Percentiles rank a stretch among this genome's conserved stretches.
These are phyloP conservation scores for Eubasilissa splendida DNA, from an alignment of 2,888 invertebrate species.

Conservation along the genomic window DNA sequence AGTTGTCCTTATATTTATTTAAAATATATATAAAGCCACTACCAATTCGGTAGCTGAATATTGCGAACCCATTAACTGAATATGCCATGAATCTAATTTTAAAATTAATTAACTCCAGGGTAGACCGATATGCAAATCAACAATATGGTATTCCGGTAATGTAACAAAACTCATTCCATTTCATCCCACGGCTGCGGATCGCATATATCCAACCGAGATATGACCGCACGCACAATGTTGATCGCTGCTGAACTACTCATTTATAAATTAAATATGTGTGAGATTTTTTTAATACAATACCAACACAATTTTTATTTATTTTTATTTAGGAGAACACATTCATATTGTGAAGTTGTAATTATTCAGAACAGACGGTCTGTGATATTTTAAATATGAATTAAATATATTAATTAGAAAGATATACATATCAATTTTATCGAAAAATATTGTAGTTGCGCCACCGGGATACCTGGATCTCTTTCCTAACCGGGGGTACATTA, in stretches of 20 bases:
- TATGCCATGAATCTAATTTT: conserved; percentile 48
- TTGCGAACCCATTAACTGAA: conserved; percentile 42
- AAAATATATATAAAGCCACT: not conserved
- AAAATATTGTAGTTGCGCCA: no score
- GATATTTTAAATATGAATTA: no score
- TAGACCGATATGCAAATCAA: conserved; percentile 52
- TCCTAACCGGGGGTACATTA: no score
- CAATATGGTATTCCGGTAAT: conserved; percentile 47
- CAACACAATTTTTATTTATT: no score
- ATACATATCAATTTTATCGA: no score
- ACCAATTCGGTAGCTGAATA: conserved; percentile 4
- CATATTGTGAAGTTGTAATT: no score
- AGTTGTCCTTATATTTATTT: no score
- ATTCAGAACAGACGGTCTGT: no score
- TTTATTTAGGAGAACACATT: no score
- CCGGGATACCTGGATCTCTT: no score
- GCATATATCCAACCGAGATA: conserved; percentile 23
- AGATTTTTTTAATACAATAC: not conserved
- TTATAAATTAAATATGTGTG: conserved; percentile 13
- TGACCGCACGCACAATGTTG: conserved; percentile 31
- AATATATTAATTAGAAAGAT: no score
- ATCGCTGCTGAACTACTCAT: conserved; percentile 40
- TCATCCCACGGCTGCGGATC: conserved; percentile 19
- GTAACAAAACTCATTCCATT: conserved; percentile 42
- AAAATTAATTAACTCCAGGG: conserved; percentile 53